A percentile compares a stretch with the other conserved stretches of the same genome.
phyloP scores from a whole-genome alignment of 2,888 invertebrate species.

The Plebejus argus region DNA sequence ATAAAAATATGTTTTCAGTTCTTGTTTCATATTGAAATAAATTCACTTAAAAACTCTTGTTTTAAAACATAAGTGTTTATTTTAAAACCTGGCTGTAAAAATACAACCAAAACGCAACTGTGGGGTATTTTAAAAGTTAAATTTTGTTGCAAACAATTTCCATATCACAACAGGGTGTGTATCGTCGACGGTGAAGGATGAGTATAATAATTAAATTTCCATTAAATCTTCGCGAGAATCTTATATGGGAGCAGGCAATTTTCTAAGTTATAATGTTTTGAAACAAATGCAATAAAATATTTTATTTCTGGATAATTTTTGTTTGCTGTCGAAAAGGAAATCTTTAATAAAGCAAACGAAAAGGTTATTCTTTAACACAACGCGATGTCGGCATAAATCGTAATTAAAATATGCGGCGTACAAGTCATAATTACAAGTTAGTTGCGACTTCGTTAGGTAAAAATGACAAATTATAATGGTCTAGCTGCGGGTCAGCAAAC shows the following conservation, averaged over 20 bases:
- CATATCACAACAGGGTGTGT: background rate
- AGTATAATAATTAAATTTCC: constrained; percentile 10
- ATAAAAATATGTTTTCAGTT: too few species aligned
- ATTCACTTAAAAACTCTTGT: background rate
- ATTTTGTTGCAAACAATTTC: constrained; percentile 8
- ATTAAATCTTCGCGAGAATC: background rate
- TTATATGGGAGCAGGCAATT: constrained; percentile 3
- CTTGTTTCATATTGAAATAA: background rate
- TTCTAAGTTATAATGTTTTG: too few species aligned
- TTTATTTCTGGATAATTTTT: background rate
- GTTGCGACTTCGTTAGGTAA: too few species aligned
- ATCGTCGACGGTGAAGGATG: background rate
- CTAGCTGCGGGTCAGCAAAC: too few species aligned
- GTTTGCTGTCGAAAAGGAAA: too few species aligned
- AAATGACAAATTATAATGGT: too few species aligned
- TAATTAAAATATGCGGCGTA: too few species aligned
- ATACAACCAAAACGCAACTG: background rate
- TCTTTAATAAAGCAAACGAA: too few species aligned
- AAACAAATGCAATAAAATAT: background rate
- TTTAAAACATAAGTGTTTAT: background rate
- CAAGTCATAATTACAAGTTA: too few species aligned
- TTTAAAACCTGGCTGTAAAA: background rate
- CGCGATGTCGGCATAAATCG: too few species aligned
- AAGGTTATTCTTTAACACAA: too few species aligned
- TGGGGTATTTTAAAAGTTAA: background rate